Base-by-base conservation (phyloP, 2,888 invertebrate genomes). In the Leptinotarsa juncta region DNA sequence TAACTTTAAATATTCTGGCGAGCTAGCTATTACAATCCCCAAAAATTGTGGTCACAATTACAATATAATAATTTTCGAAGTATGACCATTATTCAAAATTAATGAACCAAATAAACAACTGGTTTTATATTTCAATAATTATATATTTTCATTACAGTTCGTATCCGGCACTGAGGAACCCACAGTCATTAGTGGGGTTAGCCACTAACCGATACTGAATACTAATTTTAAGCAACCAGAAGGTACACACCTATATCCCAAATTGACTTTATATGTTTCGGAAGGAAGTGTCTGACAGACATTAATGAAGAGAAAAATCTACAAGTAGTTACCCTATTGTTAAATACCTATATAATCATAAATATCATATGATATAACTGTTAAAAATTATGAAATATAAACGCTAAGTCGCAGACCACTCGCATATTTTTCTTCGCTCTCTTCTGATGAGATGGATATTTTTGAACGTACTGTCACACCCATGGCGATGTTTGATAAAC, bases 81-180 rank as follows among this genome's bases (percentile, higher is more conserved):
- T 62, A 60, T 53, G 60, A 48, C 53, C 20, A 65, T 51, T 50
- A 65, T 32, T 65, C 18, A 68, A 62, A 72, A 48, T 75, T 66
- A 72, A 72, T 72, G 70, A 55, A 20, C 62, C 67, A 60, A 48
- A 67, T 72, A 75, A 72, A 75, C 72, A 67, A 75, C 72, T 67
- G 69, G 70, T 75, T 75, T 75, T 70, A 67, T 70, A 70, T 75
- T 72, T 69, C 69, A 72, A 72, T 67, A 15, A 62, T 70, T 72
- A 66, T 75, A 71, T 48, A 67, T 72, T 72, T 72, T 70, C 70
- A 72, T 75, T 72, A 55, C 67, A 65, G 69, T 26, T 51, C 42
- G 48, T 48, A 49, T 62, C 62, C 62, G 62, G 62, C 32, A n/a
- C 26, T 7, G 7, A 62, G 12, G 48, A 68, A 60, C 60, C 67